Evolutionary conservation across 2,888 invertebrate species (phyloP), one percentile per base, ranked within the genome.

Genomic region (Hybos culiciformis): DNA sequence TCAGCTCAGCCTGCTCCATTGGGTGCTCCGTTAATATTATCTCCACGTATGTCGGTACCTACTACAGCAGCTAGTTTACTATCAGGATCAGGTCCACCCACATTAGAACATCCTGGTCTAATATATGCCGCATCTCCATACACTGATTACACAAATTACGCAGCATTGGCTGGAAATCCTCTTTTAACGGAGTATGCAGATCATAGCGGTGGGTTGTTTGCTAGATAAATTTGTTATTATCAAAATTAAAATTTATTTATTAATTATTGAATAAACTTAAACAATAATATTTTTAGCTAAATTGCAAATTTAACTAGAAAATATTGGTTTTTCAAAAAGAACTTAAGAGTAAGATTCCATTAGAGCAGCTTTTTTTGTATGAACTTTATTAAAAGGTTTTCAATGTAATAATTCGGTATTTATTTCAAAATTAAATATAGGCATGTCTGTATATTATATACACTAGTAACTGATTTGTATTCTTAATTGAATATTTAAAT

Each of bases 151-250:
- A 83, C 82, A 64, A 86, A 88, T 70, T 91, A 91, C 70, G 86
- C 88, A 15, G 86, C 90, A 47, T 73, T 88, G 57, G 78, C 78
- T 45, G 78, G 78, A 56, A 84, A 84, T 57, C 87, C 86, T 52
- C 74, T 86, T 55, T 78, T 85, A 65, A 78, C 84, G 53, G 82
- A 86, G 68, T 86, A 87, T 74, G 80, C 88, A 63, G 90, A 90
- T 74, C 87, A 90, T 78, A 83, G 87, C 78, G 91, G 91, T 91
- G 90, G 88, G 91, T 83, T 83, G 70, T 83, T 82, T 75, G 81
- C 81, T 71, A 80, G 81, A 74, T 83, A 77, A 81, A 54, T 44
- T 47, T 41, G 9, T 41, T 36, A 33, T 40, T 44, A 39, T 41
- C 39, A 39, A 42, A 29, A 40, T 50, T 39, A 44, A 46, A 34